Evolutionary conservation across 2,113 vertebrate species (phyloP), one percentile per base, ranked within the genome.

Genomic region (Henicopernis longicauda): DNA sequence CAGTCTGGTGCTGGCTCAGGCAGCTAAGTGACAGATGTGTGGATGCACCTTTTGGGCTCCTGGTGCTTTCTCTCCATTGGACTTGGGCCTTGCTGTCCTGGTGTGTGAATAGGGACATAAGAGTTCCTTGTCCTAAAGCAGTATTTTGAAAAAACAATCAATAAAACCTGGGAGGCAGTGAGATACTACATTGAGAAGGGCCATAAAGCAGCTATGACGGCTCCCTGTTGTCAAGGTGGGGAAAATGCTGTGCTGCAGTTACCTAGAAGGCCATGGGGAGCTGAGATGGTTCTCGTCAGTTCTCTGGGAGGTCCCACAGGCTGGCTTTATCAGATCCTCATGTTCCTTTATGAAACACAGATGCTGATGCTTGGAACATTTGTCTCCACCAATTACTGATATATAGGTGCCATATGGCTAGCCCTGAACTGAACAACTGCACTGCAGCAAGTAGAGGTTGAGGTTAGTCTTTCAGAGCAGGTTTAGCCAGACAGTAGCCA

Each of bases 321-420:
- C 73, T 85, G 55, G 6, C 2, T 91, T 29, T 91, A 73, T 89
- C 70, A 77, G 42, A 88, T 89, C 84, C 70, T 80, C 42, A 50
- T 90, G 82, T 83, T 93, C 13, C 34, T 47, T 95, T 87, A 93
- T 94, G 89, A 91, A 95, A 77, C 19, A 45, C 91, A 95, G 93
- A 89, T 92, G 89, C 23, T 61, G 44, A 57, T 11, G 7, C 65
- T 93, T 84, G 44, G 47, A 94, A 79, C 65, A 72, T 61, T 90
- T 93, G 61, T 86, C 52, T 93, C 31, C 23, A 52, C 63, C 76
- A 55, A 8, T 77, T 94, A 70, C 38, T 81, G 45, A 78, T 79
- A 78, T 55, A 74, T 69, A 86, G 59, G 69, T 93, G 86, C 63
- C 77, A 38, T 38, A 76, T 59, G 69, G 50, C 42, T 73, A 47